phyloP scores from a whole-genome alignment of 2,797 vertebrate species.

The Capromys pilorides region DNA sequence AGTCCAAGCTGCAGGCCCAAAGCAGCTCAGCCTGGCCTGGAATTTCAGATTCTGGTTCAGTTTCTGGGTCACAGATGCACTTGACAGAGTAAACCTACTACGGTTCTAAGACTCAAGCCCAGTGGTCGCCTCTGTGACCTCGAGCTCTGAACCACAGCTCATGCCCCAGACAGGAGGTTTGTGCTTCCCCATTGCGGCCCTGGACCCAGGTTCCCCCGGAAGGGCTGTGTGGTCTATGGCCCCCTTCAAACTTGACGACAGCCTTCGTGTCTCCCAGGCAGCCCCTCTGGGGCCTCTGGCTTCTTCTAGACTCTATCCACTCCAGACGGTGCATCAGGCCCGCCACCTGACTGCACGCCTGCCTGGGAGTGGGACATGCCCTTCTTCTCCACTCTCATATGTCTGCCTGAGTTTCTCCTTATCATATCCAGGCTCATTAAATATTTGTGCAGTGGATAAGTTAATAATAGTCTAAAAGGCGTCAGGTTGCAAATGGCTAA shows the following conservation, averaged over 20 bases:
- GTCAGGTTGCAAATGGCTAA: constrained; percentile 34
- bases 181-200: not conserved
- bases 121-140: not conserved
- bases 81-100: not conserved
- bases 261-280: not conserved
- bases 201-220: not conserved
- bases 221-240: not conserved
- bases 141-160: not conserved
- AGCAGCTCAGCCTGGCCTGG: not conserved
- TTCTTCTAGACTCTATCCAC: not conserved
- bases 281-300: not conserved
- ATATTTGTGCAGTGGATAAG: constrained; percentile 52
- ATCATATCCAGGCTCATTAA: constrained; percentile 51
- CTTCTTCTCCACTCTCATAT: constrained; percentile 52
- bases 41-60: not conserved
- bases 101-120: not conserved
- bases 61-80: not conserved
- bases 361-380: not conserved
- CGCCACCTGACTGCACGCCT: not conserved
- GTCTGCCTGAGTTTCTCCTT: constrained; percentile 40
- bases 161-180: not conserved
- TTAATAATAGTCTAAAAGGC: constrained; percentile 55
- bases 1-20: not conserved
- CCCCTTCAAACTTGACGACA: not conserved
- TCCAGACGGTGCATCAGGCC: not conserved